A percentile compares a stretch with the other conserved stretches of the same genome.
phyloP scores from a whole-genome alignment of 2,113 vertebrate species.

The Vulpes vulpes region DNA sequence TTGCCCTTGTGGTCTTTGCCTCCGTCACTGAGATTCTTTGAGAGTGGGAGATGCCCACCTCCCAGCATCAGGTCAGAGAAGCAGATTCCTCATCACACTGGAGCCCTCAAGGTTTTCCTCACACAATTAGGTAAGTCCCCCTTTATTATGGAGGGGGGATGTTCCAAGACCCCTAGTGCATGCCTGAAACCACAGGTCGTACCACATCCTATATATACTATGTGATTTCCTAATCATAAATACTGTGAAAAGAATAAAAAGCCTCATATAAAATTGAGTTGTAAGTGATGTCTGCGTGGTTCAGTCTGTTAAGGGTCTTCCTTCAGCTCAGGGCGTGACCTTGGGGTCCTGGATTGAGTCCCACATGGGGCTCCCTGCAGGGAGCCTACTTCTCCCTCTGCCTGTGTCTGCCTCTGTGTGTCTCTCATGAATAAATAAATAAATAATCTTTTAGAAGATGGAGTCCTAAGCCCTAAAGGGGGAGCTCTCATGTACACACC shows the following conservation, averaged over 20 bases:
- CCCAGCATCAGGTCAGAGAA: not conserved
- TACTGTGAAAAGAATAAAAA: not conserved
- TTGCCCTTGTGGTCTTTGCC: not conserved
- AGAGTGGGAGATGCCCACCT: not conserved
- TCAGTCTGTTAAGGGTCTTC: too few relatives aligned
- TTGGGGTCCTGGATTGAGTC: too few relatives aligned
- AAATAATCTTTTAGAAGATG: not conserved
- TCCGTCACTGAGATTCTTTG: not conserved
- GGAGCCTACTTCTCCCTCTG: too few relatives aligned
- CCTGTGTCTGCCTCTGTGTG: too few relatives aligned
- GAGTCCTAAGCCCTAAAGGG: not conserved
- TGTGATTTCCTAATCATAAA: not conserved
- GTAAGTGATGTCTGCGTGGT: too few relatives aligned
- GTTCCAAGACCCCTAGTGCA: not conserved
- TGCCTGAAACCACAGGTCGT: not conserved
- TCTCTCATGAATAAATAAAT: too few relatives aligned
- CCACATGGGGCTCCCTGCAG: too few relatives aligned
- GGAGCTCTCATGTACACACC: not conserved
- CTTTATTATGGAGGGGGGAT: not conserved
- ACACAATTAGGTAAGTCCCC: not conserved
- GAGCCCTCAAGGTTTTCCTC: not conserved
- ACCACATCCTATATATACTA: not conserved
- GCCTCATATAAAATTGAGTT: not conserved
- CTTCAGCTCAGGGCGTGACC: too few relatives aligned
- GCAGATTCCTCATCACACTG: not conserved